Evolutionary conservation across 1,140 invertebrate genomes (phyloP).

Genomic region (Hylaeus anthracinus): DNA sequence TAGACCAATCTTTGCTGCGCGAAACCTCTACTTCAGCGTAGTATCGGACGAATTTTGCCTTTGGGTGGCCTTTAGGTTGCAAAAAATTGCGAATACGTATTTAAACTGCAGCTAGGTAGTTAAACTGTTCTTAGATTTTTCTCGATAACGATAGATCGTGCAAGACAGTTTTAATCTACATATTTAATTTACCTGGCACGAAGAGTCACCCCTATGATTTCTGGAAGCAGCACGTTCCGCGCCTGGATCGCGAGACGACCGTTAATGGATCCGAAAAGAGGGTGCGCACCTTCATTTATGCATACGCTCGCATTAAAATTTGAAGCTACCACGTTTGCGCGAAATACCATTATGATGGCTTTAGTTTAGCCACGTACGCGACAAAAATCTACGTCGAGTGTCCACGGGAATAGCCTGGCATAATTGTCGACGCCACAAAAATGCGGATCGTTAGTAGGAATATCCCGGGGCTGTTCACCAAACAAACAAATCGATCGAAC

Average conservation of each 20-base stretch:
- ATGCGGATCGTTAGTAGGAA: conserved; percentile 4
- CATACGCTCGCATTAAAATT: not conserved
- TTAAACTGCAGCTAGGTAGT: too few species aligned
- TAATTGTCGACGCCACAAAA: conserved; percentile 8
- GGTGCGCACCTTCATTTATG: not conserved
- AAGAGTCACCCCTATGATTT: too few species aligned
- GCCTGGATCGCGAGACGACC: not conserved
- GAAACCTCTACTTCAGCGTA: not conserved
- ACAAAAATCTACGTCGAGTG: not conserved
- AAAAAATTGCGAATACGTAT: too few species aligned
- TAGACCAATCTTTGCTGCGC: not conserved
- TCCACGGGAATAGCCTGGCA: not conserved
- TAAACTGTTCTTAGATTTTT: too few species aligned
- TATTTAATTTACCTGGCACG: too few species aligned
- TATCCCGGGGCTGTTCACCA: not conserved
- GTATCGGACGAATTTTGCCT: not conserved
- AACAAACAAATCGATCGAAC: conserved; percentile 21
- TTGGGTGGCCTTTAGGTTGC: too few species aligned
- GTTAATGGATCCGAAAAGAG: conserved; percentile 8
- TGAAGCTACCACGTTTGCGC: not conserved
- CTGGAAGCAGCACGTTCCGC: too few species aligned
- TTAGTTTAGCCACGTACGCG: not conserved
- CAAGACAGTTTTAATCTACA: too few species aligned
- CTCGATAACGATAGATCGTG: too few species aligned
- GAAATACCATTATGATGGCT: not conserved